phyloP scores from a whole-genome alignment of 2,888 invertebrate species.

The Lottia scabra region DNA sequence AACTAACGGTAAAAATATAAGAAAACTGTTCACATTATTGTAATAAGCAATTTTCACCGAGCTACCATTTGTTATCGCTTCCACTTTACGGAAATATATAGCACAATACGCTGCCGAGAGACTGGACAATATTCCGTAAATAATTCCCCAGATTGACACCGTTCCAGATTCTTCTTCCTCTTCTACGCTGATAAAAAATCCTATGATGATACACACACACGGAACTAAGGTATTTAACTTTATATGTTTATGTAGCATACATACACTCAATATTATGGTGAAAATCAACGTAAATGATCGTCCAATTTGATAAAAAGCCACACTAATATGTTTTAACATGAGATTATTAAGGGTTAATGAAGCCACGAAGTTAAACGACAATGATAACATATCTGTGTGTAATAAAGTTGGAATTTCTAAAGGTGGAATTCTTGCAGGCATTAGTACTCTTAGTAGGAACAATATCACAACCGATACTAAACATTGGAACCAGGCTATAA shows the following conservation, averaged over 20 bases:
- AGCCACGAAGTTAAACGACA: slow-evolving; percentile 58
- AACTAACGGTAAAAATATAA: slow-evolving; percentile 62
- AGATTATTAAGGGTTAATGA: slow-evolving; percentile 67
- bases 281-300: slow-evolving; percentile 67
- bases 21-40: slow-evolving; percentile 60
- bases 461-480: slow-evolving; percentile 53
- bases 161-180: slow-evolving; percentile 64
- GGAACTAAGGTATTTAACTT: slow-evolving; percentile 50
- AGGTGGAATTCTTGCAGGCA: slow-evolving; percentile 32
- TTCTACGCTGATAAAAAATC: slow-evolving; percentile 66
- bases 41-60: slow-evolving; percentile 62
- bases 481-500: slow-evolving; percentile 67
- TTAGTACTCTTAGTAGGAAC: slow-evolving; percentile 16
- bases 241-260: slow-evolving; percentile 54
- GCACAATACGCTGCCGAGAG: slow-evolving; percentile 65
- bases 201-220: slow-evolving; percentile 59
- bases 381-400: slow-evolving; percentile 49
- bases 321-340: slow-evolving; percentile 67
- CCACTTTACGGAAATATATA: slow-evolving; percentile 63
- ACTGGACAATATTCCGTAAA: slow-evolving; percentile 65
- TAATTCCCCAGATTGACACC: slow-evolving; percentile 60
- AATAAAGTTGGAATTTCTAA: slow-evolving; percentile 37
- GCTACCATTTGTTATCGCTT: slow-evolving; percentile 52
- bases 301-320: slow-evolving; percentile 68
- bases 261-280: slow-evolving; percentile 61